Conservation (phyloP, 2,888 invertebrate species). For the Plebejus melissa region DNA sequence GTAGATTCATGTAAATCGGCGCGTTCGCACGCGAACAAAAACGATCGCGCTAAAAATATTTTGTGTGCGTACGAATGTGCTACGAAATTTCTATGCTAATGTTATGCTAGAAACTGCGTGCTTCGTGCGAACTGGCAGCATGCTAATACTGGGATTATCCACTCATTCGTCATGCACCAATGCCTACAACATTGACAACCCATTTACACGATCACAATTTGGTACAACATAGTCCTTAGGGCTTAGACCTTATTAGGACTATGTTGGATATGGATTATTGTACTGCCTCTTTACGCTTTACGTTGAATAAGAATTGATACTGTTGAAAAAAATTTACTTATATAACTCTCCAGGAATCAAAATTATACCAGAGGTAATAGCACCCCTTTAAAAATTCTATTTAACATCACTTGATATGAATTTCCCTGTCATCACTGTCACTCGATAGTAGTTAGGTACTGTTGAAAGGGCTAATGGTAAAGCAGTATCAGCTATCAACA, state of each 20-base stretch:
- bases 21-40: constrained; percentile 24
- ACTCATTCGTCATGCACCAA: constrained; percentile 4
- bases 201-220: background rate
- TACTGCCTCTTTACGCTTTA: background rate
- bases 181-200: background rate
- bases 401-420: constrained; percentile 6
- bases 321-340: too few relatives aligned
- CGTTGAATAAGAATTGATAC: background rate
- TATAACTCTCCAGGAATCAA: background rate
- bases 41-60: constrained; percentile 22
- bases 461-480: constrained; percentile 21
- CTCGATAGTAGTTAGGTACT: background rate
- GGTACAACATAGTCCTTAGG: background rate
- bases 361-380: background rate
- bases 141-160: constrained; percentile 21
- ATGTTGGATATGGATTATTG: too few relatives aligned
- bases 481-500: constrained; percentile 26
- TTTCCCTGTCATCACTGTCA: background rate
- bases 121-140: constrained; percentile 18
- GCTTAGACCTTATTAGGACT: too few relatives aligned
- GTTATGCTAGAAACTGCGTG: constrained; percentile 25
- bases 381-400: background rate
- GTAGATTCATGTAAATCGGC: constrained; percentile 25
- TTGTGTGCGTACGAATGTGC: constrained; percentile 21
- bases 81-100: constrained; percentile 26